Conservation (phyloP, 2,888 invertebrate genomes). For the Arge pagana region DNA sequence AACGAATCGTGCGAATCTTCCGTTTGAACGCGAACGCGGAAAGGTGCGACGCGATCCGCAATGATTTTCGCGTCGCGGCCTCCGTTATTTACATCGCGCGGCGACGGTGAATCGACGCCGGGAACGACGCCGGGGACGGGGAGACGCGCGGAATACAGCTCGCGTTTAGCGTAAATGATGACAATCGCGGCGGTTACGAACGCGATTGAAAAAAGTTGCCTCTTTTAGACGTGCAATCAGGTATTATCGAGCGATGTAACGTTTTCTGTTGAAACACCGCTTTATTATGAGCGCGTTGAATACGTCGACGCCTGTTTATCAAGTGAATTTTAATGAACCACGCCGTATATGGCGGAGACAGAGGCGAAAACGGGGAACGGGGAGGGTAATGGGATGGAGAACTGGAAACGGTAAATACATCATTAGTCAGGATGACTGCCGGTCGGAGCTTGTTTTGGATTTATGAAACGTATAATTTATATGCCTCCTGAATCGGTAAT, state of each 20-base stretch:
- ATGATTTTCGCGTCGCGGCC: neutral
- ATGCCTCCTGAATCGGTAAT: constrained; percentile 27
- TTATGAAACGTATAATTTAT: constrained; percentile 55
- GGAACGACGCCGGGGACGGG: no score
- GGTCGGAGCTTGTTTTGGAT: constrained; percentile 43
- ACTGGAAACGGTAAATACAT: constrained; percentile 51
- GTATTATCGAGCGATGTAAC: constrained; percentile 35
- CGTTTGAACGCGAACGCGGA: neutral
- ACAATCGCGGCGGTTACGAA: no score
- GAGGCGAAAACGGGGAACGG: neutral
- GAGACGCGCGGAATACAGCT: neutral
- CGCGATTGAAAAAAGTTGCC: no score
- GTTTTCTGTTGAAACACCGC: constrained; percentile 48
- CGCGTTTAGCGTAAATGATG: neutral
- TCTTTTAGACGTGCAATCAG: constrained; percentile 39
- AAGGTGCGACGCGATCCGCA: neutral
- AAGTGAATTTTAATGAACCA: constrained; percentile 56
- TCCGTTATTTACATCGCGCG: no score
- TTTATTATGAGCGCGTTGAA: constrained; percentile 52
- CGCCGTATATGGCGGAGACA: constrained; percentile 30
- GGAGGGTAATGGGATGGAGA: constrained; percentile 13
- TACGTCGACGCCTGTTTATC: constrained; percentile 50
- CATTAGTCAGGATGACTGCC: constrained; percentile 48
- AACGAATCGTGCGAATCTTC: neutral
- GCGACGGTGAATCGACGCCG: no score